Conservation (phyloP, 2,888 invertebrate species). For the Synanthedon myopaeformis region DNA sequence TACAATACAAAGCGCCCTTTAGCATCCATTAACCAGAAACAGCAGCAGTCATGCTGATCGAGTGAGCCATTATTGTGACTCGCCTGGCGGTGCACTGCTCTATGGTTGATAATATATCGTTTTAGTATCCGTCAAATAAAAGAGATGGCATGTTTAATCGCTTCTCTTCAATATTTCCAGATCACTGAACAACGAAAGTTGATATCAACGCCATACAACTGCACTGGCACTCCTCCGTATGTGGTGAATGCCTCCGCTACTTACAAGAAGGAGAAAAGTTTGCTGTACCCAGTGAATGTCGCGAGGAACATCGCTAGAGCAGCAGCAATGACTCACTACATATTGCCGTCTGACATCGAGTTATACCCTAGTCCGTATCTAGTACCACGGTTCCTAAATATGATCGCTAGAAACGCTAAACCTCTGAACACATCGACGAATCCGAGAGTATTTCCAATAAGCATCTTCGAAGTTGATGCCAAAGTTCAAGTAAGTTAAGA, state of each 20-base stretch:
- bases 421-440: constrained; percentile 69
- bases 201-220: constrained; percentile 75
- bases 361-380: constrained; percentile 89
- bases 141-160: constrained; percentile 1
- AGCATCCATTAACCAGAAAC: too few relatives aligned
- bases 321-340: constrained; percentile 82
- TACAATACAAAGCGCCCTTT: too few relatives aligned
- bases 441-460: constrained; percentile 85
- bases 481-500: constrained; percentile 41
- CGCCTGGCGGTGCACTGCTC: too few relatives aligned
- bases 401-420: constrained; percentile 80
- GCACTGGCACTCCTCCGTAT: constrained; percentile 78
- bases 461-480: constrained; percentile 87
- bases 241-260: constrained; percentile 73
- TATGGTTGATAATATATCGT: neutral
- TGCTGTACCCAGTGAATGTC: constrained; percentile 91
- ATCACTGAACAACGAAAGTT: constrained; percentile 76
- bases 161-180: constrained; percentile 42
- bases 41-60: too few relatives aligned
- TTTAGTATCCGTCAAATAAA: neutral
- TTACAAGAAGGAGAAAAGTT: constrained; percentile 83
- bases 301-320: constrained; percentile 91
- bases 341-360: constrained; percentile 90
- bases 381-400: constrained; percentile 83
- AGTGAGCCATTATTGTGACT: too few relatives aligned